Evolutionary conservation across 2,113 vertebrate genomes (phyloP), one percentile per base, ranked within the genome.

Genomic region (Menura novaehollandiae): DNA sequence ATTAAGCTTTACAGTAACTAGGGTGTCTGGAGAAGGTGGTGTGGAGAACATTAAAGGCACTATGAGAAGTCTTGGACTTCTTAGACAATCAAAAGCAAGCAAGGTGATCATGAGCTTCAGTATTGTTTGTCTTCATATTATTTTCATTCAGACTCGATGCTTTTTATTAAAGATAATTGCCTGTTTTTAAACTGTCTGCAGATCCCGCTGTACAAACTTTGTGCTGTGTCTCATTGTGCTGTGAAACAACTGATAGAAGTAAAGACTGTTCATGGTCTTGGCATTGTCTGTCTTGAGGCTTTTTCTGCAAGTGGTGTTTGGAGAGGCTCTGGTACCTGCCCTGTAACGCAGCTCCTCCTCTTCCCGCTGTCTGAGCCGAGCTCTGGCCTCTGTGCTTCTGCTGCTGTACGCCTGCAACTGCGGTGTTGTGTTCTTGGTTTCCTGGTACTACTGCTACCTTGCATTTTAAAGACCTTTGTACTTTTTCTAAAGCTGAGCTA

Each of bases 231-330:
- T 95, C 68, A 28, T 93, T 95, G 95, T 95, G 88, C 96, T 95
- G 91, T 96, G 95, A 94, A 96, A 78, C 79, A 88, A 96, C 86
- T 85, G 85, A 92, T 86, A 91, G 92, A 96, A 96, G 96, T 96
- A 96, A 97, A 96, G 95, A 85, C 91, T 96, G 55, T 94, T 96
- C 78, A 19, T 94, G 92, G 93, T 92, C 96, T 94, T 81, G 88
- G 95, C 89, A 66, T 85, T 95, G 92, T 96, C 88, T 96, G 95
- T 96, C 95, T 75, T 84, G 92, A 84, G 92, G 96, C 95, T 96
- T 94, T 89, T 97, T 96, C 95, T 76, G 80, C 95, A 78, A 87
- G 80, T 62, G 73, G 4, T 92, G 67, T 78, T 91, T 1, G 13
- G 91, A 93, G 89, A 94, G 86, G 92, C 77, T 75, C 41, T 27